Percentiles rank a stretch among this genome's conserved stretches.
phyloP scores from a whole-genome alignment of 2,888 invertebrate species.

The Philopedon plagiatum region DNA sequence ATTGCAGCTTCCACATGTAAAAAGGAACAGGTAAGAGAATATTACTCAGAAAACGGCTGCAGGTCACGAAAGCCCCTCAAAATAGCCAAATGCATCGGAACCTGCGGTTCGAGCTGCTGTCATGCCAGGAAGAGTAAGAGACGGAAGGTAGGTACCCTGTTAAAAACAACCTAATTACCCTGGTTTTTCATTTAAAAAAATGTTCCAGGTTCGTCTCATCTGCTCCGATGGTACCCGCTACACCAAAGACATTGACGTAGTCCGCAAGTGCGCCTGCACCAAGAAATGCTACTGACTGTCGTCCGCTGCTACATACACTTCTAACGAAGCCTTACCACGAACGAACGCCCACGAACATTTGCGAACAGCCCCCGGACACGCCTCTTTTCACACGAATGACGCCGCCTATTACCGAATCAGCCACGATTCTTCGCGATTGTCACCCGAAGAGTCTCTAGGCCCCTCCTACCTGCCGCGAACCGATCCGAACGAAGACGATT shows the following conservation, averaged over 20 bases:
- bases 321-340: constrained; percentile 60
- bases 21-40: constrained; percentile 92
- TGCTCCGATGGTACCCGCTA: constrained; percentile 94
- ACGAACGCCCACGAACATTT: constrained; percentile 17
- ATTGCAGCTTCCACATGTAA: constrained; percentile 81
- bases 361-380: constrained; percentile 9
- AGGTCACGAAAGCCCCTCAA: constrained; percentile 92
- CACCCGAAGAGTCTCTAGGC: constrained; percentile 4
- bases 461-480: constrained; percentile 42
- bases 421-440: background rate
- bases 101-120: constrained; percentile 91
- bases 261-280: constrained; percentile 96
- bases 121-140: constrained; percentile 92
- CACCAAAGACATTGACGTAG: constrained; percentile 96
- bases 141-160: constrained; percentile 81
- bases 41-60: constrained; percentile 92
- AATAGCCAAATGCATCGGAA: constrained; percentile 87
- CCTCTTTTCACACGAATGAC: constrained; percentile 14
- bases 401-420: constrained; percentile 12
- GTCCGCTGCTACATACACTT: constrained; percentile 74
- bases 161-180: too few relatives aligned
- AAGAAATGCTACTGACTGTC: constrained; percentile 89
- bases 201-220: constrained; percentile 83
- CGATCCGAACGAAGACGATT: constrained; percentile 42
- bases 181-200: background rate